Percentiles rank a stretch among this genome's conserved stretches.
phyloP scores from a whole-genome alignment of 2,888 invertebrate species.

The Xanthia togata region DNA sequence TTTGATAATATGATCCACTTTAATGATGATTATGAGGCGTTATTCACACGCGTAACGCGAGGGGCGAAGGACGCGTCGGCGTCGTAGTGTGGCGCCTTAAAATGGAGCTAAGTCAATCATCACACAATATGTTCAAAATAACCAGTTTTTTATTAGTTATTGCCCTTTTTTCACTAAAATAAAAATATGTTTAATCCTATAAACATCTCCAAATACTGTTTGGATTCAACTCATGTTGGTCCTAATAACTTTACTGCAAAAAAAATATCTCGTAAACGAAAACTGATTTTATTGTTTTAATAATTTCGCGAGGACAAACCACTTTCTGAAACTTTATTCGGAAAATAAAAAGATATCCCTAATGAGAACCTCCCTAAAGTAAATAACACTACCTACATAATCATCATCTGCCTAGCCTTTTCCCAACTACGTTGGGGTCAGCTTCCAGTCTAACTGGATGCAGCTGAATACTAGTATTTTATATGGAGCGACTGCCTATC shows the following conservation, averaged over 20 bases:
- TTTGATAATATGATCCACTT: background rate
- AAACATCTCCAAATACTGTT: background rate
- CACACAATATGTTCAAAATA: background rate
- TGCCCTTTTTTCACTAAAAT: background rate
- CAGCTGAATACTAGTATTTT: too few relatives aligned
- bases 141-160: background rate
- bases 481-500: too few relatives aligned
- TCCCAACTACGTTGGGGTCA: too few relatives aligned
- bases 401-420: too few relatives aligned
- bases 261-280: background rate
- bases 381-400: too few relatives aligned
- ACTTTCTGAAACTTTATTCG: too few relatives aligned
- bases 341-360: conserved; percentile 62
- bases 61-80: background rate
- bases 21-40: background rate
- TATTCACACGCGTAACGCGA: background rate
- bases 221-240: background rate
- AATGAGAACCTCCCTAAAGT: conserved; percentile 24
- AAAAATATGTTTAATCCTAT: background rate
- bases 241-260: conserved; percentile 1
- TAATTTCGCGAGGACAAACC: conserved; percentile 51
- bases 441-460: too few relatives aligned
- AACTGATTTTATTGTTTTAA: conserved; percentile 62
- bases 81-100: background rate
- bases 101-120: background rate